Evolutionary conservation across 2,888 invertebrate species (phyloP), one percentile per base, ranked within the genome.

Genomic region (Drosophila formosana): DNA sequence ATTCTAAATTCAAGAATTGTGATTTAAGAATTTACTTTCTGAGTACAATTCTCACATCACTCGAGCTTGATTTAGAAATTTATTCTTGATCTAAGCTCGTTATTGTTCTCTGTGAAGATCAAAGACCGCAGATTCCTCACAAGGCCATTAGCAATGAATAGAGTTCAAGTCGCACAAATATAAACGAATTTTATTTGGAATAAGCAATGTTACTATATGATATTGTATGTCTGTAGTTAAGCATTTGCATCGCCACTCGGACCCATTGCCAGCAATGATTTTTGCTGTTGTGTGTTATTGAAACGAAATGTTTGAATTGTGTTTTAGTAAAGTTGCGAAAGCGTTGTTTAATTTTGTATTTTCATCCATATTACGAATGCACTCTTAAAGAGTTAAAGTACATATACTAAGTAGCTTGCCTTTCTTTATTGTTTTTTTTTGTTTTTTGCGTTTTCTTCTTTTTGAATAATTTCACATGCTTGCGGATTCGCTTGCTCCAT

Each of bases 301-400:
- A 41, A 63, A 41, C 53, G n/a, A 63, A 66, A 57, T 47, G 18
- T 9, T 47, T 23, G 1, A 11, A 46, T 28, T 68, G 49, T 70
- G 76, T 76, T 85, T 82, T 79, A 75, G 86, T 83, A 82, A 83
- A 83, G 83, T 79, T 76, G 83, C 83, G 83, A 83, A 86, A 83
- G 83, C 83, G 72, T 77, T 82, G 67, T 76, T 75, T 68, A 68
- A 64, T 76, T 53, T 66, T 63, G 52, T 71, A 71, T 70, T 67
- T 71, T 71, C 75, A 70, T 80, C 73, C 82, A 78, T 80, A 75
- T 78, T 82, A 82, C 75, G 82, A 82, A 80, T 75, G 70, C 71
- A 85, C 82, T 82, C 82, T 85, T 82, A 56, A 46, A 82, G 82
- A 85, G 82, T 78, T 71, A 61, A 72, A 84, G 69, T 82, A 72